Percentiles rank a stretch among this genome's conserved stretches.
Conservation (phyloP, 2,888 invertebrate genomes). For the Oscheius sp. region DNA sequence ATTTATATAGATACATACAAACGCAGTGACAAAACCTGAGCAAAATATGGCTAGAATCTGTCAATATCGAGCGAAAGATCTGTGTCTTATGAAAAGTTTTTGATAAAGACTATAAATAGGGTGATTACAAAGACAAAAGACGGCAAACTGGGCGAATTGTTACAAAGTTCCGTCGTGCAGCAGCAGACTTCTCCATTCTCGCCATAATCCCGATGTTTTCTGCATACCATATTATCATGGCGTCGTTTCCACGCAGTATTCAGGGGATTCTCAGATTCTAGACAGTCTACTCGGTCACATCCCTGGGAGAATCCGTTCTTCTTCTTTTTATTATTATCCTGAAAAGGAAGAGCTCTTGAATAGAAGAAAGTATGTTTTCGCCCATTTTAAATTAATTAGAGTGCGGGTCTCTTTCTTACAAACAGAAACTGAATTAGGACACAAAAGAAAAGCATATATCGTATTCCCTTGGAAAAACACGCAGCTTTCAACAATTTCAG, state of each 20-base stretch:
- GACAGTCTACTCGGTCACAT: slow-evolving; percentile 64
- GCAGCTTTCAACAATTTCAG: too few relatives aligned
- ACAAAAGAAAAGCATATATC: too few relatives aligned
- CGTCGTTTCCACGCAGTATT: slow-evolving; percentile 51
- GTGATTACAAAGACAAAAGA: background rate
- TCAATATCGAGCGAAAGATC: too few relatives aligned
- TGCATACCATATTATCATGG: slow-evolving; percentile 47
- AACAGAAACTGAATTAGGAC: too few relatives aligned
- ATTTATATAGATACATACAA: too few relatives aligned
- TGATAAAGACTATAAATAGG: background rate
- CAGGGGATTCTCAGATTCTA: slow-evolving; percentile 41
- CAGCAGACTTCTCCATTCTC: slow-evolving; percentile 62
- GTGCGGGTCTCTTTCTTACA: too few relatives aligned
- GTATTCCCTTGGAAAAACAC: too few relatives aligned
- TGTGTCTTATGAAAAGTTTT: slow-evolving; percentile 13
- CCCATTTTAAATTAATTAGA: too few relatives aligned
- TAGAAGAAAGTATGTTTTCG: too few relatives aligned
- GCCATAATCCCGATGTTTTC: slow-evolving; percentile 61
- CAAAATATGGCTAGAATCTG: background rate
- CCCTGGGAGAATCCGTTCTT: slow-evolving; percentile 64
- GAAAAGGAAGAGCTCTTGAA: slow-evolving; percentile 2
- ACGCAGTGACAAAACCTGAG: background rate
- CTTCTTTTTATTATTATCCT: slow-evolving; percentile 55
- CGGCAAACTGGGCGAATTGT: slow-evolving; percentile 37
- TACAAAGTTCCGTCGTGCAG: slow-evolving; percentile 60